Evolutionary conservation across 2,888 invertebrate genomes (phyloP).

Genomic region (Calliopum simillimum): DNA sequence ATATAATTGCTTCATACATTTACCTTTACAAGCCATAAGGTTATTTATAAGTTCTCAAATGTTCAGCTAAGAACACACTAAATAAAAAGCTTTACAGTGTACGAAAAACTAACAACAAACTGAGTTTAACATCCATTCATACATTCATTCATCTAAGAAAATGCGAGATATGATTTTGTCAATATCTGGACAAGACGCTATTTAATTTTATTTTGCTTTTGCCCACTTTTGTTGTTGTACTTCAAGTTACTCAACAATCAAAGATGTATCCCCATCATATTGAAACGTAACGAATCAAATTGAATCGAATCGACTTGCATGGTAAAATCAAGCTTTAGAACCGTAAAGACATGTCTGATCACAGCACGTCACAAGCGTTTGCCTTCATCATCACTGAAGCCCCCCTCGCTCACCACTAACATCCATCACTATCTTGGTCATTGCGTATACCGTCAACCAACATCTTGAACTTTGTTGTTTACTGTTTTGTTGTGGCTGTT

Average conservation of each 20-base stretch:
- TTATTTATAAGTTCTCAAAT: too few relatives aligned
- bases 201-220: neutral
- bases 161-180: slow-evolving; percentile 17
- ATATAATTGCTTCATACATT: too few relatives aligned
- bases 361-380: slow-evolving; percentile 14
- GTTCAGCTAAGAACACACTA: too few relatives aligned
- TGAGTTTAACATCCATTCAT: neutral
- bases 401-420: neutral
- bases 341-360: slow-evolving; percentile 25
- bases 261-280: neutral
- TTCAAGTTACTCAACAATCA: neutral
- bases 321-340: slow-evolving; percentile 2
- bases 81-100: too few relatives aligned
- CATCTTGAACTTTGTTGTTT: slow-evolving; percentile 7
- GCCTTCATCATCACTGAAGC: neutral
- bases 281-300: slow-evolving; percentile 8
- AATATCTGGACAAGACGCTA: neutral
- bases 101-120: too few relatives aligned
- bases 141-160: neutral
- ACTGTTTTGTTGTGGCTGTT: neutral
- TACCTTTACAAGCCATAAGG: too few relatives aligned
- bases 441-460: neutral
- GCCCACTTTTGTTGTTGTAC: neutral
- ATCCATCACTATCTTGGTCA: neutral
- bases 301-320: slow-evolving; percentile 12